These are phyloP conservation scores for Icerya purchasi DNA, from an alignment of 2,888 invertebrate species.

Conservation along the genomic window DNA sequence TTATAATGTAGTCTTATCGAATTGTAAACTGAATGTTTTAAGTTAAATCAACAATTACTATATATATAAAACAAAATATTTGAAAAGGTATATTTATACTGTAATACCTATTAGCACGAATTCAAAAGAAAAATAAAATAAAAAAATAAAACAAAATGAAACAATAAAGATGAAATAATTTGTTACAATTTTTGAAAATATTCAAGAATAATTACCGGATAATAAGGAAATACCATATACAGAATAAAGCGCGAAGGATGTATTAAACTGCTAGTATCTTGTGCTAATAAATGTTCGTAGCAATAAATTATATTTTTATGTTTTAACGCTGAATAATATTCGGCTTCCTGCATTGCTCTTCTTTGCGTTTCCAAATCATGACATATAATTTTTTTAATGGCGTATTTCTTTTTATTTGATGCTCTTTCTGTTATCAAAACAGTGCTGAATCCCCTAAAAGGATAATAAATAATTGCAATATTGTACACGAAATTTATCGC, in stretches of 20 bases:
- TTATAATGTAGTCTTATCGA: too few species aligned
- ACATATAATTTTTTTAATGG: slow-evolving; percentile 58
- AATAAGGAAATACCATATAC: slow-evolving; percentile 9
- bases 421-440: slow-evolving; percentile 4
- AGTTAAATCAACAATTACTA: too few species aligned
- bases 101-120: too few species aligned
- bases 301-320: slow-evolving; percentile 53
- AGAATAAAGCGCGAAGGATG: slow-evolving; percentile 2
- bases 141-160: too few species aligned
- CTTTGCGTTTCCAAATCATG: slow-evolving; percentile 56
- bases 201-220: slow-evolving; percentile 6
- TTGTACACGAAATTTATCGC: too few species aligned
- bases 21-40: too few species aligned
- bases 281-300: slow-evolving; percentile 40
- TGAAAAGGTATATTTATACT: too few species aligned
- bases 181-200: slow-evolving; percentile 5
- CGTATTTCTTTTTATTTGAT: slow-evolving; percentile 39
- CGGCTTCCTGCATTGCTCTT: slow-evolving; percentile 46
- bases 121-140: too few species aligned
- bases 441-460: slow-evolving; percentile 5
- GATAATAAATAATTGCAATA: background rate
- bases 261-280: slow-evolving; percentile 36
- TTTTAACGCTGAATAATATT: slow-evolving; percentile 40
- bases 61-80: too few species aligned
- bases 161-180: too few species aligned